These are phyloP conservation scores for Euzophera pinguis DNA, from an alignment of 2,888 invertebrate genomes.

Conservation along the genomic window DNA sequence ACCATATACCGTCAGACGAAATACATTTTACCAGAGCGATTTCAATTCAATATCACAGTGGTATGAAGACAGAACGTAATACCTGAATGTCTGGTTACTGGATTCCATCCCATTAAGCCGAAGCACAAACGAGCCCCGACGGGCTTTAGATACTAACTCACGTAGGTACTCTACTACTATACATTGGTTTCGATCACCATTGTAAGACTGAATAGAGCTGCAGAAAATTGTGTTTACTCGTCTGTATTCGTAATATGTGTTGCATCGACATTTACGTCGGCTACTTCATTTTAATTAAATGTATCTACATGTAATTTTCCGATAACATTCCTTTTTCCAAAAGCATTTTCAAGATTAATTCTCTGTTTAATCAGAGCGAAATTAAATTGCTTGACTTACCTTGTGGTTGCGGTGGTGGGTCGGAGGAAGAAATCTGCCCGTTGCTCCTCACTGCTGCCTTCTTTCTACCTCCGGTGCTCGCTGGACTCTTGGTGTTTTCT, in stretches of 20 bases:
- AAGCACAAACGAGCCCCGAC: conserved; percentile 31
- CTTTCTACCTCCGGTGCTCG: conserved; percentile 66
- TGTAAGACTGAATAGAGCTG: neutral
- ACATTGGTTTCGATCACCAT: conserved; percentile 15
- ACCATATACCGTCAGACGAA: no score
- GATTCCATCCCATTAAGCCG: conserved; percentile 44
- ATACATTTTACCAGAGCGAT: neutral
- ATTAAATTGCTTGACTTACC: conserved; percentile 32
- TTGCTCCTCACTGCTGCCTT: conserved; percentile 62
- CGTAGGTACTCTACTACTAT: conserved; percentile 2
- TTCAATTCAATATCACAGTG: conserved; percentile 16
- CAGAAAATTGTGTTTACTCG: neutral
- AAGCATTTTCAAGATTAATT: no score
- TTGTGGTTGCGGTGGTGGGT: conserved; percentile 55
- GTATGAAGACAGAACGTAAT: conserved; percentile 25
- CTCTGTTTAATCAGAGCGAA: no score
- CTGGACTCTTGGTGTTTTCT: conserved; percentile 68
- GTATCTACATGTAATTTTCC: no score
- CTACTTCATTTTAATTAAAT: no score
- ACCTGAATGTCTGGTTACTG: conserved; percentile 44
- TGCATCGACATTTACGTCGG: neutral
- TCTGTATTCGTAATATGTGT: neutral
- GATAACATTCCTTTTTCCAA: no score
- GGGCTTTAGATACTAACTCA: conserved; percentile 33
- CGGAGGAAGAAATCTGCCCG: conserved; percentile 59